phyloP scores from a whole-genome alignment of 2,797 vertebrate genomes.

The Syngnathus acus region DNA sequence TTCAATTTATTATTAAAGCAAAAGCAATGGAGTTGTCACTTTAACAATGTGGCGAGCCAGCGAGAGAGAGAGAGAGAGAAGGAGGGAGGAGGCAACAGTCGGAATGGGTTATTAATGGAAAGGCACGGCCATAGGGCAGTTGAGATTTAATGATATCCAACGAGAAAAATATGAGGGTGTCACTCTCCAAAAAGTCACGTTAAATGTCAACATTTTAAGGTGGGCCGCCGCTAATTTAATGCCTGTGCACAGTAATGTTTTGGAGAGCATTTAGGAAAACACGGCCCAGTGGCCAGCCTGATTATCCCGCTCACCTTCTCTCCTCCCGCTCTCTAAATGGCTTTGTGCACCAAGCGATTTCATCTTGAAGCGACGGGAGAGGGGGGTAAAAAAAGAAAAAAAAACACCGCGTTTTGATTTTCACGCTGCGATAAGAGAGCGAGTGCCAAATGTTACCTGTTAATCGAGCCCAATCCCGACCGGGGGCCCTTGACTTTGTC shows the following conservation, averaged over 20 bases:
- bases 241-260: conserved; percentile 99
- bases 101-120: conserved; percentile 99
- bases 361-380: conserved; percentile 99
- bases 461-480: conserved; percentile 71
- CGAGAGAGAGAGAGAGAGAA: conserved; percentile 41
- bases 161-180: conserved; percentile 99
- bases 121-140: conserved; percentile 99
- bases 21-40: conserved; percentile 99
- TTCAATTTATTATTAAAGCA: conserved; percentile 99
- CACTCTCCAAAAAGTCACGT: conserved; percentile 99
- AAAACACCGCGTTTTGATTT: conserved; percentile 87
- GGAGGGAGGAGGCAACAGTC: conserved; percentile 63
- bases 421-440: conserved; percentile 82
- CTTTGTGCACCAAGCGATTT: conserved; percentile 99
- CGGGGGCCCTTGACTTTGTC: conserved; percentile 73
- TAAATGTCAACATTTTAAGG: conserved; percentile 99
- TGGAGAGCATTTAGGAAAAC: conserved; percentile 98
- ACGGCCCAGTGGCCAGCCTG: conserved; percentile 99
- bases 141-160: conserved; percentile 99
- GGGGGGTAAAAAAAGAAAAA: conserved; percentile 42
- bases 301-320: conserved; percentile 99
- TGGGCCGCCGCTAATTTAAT: conserved; percentile 98
- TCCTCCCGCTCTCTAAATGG: conserved; percentile 95
- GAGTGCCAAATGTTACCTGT: conserved; percentile 85
- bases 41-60: conserved; percentile 79